Evolutionary conservation across 2,888 invertebrate species (phyloP), one percentile per base, ranked within the genome.

Genomic region (Autographa pulchrina): DNA sequence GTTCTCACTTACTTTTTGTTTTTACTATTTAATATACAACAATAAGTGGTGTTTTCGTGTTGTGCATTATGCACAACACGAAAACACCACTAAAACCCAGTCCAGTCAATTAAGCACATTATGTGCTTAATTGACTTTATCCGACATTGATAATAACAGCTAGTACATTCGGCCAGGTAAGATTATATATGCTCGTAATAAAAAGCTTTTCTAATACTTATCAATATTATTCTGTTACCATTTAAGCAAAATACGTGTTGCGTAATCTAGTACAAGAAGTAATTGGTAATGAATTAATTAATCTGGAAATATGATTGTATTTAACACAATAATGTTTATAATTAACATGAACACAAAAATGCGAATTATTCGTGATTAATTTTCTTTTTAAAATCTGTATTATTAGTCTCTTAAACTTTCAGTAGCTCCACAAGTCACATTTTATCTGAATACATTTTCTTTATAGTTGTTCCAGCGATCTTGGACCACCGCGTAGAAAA

Each of bases 401-500:
- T 20, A 20, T 18, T 20, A 20, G 20, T 25, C 20, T 1, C 13
- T 25, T 56, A 20, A 56, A 41, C 38, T 32, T 56, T 11, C 41
- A 65, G 58, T 25, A 59, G 7, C 63, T 60, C 20, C 25, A 8
- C 35, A 38, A 41, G 41, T 38, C 56, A 18, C 11, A 35, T 63
- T 65, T 9, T 43, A 75, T 63, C 71, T 56, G 66, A 70, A 63
- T 67, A 16, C n/a, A 52, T 68, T 74, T 66, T 60, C 68, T 70
- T 58, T 62, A 74, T 31, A 71, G 59, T 70, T 59, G 52, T 60
- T 52, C 61, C 65, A 38, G 11, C 54, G 81, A 81, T 66, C 70
- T 74, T 76, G 87, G 95, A 94, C 95, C 95, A 94, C 94, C 95
- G 84, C 82, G 92, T 90, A 90, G 93, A 89, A 94, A 94, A 94